Percentiles rank a stretch among this genome's conserved stretches.
Conservation (phyloP, 2,888 invertebrate genomes). For the Dione juno region DNA sequence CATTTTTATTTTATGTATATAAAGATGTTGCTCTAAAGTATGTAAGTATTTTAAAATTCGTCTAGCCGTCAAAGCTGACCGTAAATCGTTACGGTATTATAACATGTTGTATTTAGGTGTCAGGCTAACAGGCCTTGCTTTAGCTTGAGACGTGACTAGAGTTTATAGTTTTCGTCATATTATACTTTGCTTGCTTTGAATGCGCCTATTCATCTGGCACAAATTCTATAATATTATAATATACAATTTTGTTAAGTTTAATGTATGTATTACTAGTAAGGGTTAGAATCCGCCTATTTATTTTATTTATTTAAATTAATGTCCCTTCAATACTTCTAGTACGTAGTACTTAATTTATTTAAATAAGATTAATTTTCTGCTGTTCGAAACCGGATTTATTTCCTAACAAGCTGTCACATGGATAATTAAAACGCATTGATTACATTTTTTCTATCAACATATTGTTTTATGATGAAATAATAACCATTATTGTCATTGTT, state of each 20-base stretch:
- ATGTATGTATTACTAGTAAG: no score
- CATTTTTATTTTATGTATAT: no score
- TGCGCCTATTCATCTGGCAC: constrained; percentile 22
- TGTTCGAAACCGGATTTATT: constrained; percentile 37
- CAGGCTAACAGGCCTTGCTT: constrained; percentile 68
- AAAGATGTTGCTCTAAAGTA: background rate
- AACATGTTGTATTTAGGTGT: constrained; percentile 64
- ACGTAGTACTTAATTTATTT: background rate
- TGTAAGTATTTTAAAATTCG: constrained; percentile 44
- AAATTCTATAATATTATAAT: constrained; percentile 4
- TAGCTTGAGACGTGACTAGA: constrained; percentile 69
- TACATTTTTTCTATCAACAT: background rate
- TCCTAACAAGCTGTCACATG: constrained; percentile 24
- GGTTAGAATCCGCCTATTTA: no score
- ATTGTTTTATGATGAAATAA: background rate
- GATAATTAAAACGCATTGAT: constrained; percentile 12
- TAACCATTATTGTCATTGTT: background rate
- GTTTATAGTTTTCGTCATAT: constrained; percentile 48
- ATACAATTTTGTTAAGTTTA: background rate
- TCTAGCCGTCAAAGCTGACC: constrained; percentile 54
- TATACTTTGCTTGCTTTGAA: constrained; percentile 34
- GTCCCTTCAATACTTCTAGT: constrained; percentile 17
- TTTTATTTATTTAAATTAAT: background rate
- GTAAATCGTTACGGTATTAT: constrained; percentile 67
- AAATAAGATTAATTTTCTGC: constrained; percentile 30